Evolutionary conservation across 2,113 vertebrate species (phyloP).

Genomic region (Lates calcarifer): DNA sequence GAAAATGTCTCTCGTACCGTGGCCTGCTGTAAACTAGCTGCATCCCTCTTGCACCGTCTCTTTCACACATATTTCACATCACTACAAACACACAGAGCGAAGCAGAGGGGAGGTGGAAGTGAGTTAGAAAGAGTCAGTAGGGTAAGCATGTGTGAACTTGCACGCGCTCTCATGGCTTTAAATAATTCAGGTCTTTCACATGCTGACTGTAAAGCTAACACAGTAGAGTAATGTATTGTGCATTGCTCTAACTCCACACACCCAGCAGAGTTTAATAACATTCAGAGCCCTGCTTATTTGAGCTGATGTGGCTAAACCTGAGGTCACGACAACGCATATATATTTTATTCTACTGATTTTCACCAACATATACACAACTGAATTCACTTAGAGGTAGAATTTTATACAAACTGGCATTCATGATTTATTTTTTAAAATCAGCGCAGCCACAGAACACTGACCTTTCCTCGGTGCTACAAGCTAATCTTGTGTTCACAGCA

Average conservation of each 20-base stretch:
- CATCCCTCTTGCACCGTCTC: slow-evolving; percentile 28
- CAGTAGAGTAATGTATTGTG: slow-evolving; percentile 6
- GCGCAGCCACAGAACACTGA: slow-evolving; percentile 19
- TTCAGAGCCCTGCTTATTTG: background rate
- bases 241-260: slow-evolving; percentile 2
- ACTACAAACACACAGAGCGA: slow-evolving; percentile 7
- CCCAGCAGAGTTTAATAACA: slow-evolving; percentile 34
- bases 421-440: background rate
- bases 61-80: slow-evolving; percentile 46
- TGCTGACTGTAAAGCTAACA: slow-evolving; percentile 31
- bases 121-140: slow-evolving; percentile 48
- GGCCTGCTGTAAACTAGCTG: slow-evolving; percentile 33
- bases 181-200: slow-evolving; percentile 72
- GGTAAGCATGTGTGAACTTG: slow-evolving; percentile 66
- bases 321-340: background rate
- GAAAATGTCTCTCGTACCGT: slow-evolving; percentile 40
- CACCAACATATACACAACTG: background rate
- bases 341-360: slow-evolving; percentile 2
- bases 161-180: slow-evolving; percentile 52
- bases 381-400: background rate
- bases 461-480: slow-evolving; percentile 24
- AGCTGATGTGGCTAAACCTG: slow-evolving; percentile 14
- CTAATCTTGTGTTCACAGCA: slow-evolving; percentile 50
- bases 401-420: background rate
- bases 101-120: background rate